Evolutionary conservation across 2,797 vertebrate genomes (phyloP), one percentile per base, ranked within the genome.

Genomic region (Sebastiscus tertius): DNA sequence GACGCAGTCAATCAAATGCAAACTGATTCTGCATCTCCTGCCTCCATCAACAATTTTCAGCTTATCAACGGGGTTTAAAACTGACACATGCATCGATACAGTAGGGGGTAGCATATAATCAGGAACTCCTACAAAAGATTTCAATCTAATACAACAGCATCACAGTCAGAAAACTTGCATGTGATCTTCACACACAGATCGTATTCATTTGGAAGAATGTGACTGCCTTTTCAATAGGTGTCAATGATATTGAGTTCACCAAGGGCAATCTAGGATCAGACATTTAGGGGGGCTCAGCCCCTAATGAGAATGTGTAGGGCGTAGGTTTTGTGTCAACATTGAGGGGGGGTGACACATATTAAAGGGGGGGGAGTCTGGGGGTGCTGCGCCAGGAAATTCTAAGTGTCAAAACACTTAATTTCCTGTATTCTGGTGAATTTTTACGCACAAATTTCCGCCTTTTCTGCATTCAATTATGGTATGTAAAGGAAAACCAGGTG

Each of bases 1-100:
- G 68, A 82, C 80, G 79, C 46, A 80, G 72, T 27, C 72, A 22
- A 80, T 72, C 29, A 87, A 77, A 67, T 26, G 74, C 36, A 63
- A 76, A 74, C 27, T 22, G 12, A 68, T 75, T 78, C 72, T 66
- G 63, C 29, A 58, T 27, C 68, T 75, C 55, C 72, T 49, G 52
- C 56, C 69, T 75, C 54, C 12, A 12, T 59, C 33, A 60, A 26
- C 1, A 2, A 6, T 18, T 74, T 63, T 55, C 16, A 49, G 4
- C 24, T 52, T 7, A 68, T 26, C 49, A 22, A 20, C 14, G 56
- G 3, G 29, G 34, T 49, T 67, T 66, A 34, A 49, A 34, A 76
- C 39, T 56, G 39, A 75, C 4, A 0, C 6, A 3, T 33, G 42
- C 27, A 46, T 54, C 24, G 31, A 6, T 69, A 63, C 11, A n/a